Conservation (phyloP, 2,113 vertebrate species). For the Sitta europaea region DNA sequence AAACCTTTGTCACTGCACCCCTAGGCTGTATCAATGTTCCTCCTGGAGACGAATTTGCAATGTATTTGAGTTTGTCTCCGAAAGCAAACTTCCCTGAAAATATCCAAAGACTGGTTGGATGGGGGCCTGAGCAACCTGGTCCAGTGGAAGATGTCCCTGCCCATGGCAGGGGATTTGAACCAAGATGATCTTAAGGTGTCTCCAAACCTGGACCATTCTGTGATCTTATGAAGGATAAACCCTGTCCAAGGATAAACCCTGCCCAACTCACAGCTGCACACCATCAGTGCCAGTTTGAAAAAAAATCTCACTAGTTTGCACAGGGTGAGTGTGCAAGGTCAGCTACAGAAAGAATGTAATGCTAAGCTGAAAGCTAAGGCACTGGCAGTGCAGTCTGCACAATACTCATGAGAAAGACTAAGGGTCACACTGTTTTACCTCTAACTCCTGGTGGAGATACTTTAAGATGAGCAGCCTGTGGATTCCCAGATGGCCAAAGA, state of each 20-base stretch:
- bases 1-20: neutral
- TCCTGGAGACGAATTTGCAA: neutral
- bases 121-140: neutral
- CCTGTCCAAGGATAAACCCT: too few relatives aligned
- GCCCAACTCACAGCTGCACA: neutral
- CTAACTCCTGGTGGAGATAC: neutral
- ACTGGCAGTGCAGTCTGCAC: neutral
- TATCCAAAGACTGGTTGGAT: neutral
- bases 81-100: neutral
- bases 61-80: neutral
- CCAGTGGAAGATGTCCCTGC: neutral
- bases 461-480: neutral
- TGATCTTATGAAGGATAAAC: neutral
- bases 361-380: neutral
- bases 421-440: neutral
- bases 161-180: neutral
- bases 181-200: neutral
- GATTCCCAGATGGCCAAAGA: neutral
- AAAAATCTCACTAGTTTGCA: neutral
- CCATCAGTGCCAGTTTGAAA: neutral
- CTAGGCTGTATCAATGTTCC: neutral
- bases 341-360: rapidly evolving
- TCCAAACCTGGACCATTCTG: neutral
- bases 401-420: rapidly evolving
- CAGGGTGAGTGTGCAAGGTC: too few relatives aligned